phyloP scores from a whole-genome alignment of 64 coral and sea anemone genomes.

The Stichodactyla helianthus region DNA sequence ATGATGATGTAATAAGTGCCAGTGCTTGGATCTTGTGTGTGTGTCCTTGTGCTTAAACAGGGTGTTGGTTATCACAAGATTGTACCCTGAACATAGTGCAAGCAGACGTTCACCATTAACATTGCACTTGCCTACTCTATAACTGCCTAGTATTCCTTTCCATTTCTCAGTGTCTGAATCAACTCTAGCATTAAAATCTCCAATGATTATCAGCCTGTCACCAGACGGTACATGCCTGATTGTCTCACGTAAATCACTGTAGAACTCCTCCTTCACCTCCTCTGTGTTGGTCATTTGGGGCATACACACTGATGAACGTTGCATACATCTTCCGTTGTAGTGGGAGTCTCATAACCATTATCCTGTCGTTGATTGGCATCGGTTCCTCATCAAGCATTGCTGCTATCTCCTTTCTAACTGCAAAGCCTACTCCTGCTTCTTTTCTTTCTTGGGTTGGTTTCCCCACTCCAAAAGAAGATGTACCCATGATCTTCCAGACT shows the following conservation, averaged over 20 bases:
- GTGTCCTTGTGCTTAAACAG: constrained; percentile 14
- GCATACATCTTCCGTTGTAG: background rate
- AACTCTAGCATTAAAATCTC: constrained; percentile 30
- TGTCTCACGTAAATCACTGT: background rate
- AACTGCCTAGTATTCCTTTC: background rate
- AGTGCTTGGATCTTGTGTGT: constrained; percentile 33
- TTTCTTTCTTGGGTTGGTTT: background rate
- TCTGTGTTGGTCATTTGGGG: constrained; percentile 23
- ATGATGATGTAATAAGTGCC: constrained; percentile 32
- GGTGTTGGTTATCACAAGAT: constrained; percentile 35
- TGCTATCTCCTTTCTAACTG: background rate
- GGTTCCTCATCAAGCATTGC: constrained; percentile 7
- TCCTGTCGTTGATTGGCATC: constrained; percentile 19
- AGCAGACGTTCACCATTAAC: constrained; percentile 13
- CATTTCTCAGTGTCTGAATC: constrained; percentile 11
- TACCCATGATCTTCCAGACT: too few relatives aligned
- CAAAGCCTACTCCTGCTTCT: constrained; percentile 37
- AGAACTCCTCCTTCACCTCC: constrained; percentile 20
- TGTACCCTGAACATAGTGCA: constrained; percentile 21
- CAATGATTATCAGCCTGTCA: background rate
- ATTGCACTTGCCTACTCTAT: constrained; percentile 34
- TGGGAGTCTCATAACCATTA: constrained; percentile 2
- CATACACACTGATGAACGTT: constrained; percentile 28
- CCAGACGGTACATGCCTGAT: background rate
- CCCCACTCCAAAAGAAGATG: background rate